Evolutionary conservation across 2,113 vertebrate genomes (phyloP).

Genomic region (Pterocles burchelli): DNA sequence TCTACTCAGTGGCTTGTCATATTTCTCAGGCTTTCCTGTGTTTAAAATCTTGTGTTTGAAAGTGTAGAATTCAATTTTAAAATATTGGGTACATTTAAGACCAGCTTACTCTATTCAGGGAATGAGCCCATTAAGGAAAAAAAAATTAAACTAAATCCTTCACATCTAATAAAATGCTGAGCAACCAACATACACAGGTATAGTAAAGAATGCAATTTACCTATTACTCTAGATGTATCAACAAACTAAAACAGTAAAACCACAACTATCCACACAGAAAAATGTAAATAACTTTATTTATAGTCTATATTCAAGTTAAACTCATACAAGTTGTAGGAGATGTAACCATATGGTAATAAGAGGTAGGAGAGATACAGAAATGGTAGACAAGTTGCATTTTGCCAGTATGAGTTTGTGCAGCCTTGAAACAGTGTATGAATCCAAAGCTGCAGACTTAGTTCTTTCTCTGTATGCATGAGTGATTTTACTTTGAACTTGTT

Average conservation of each 20-base stretch:
- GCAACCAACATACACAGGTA: background rate
- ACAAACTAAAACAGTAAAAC: background rate
- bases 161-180: background rate
- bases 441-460: background rate
- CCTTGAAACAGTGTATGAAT: background rate
- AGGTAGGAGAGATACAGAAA: conserved; percentile 39
- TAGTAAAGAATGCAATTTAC: background rate
- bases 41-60: background rate
- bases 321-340: background rate
- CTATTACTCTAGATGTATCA: background rate
- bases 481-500: background rate
- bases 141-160: background rate
- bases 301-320: conserved; percentile 12
- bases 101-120: background rate
- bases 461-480: background rate
- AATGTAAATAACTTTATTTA: conserved; percentile 49
- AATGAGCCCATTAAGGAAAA: background rate
- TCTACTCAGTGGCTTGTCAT: background rate
- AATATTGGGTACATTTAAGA: background rate
- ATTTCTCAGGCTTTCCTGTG: background rate
- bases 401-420: background rate
- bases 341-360: background rate
- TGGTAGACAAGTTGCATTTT: background rate
- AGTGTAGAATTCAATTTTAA: background rate
- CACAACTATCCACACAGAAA: conserved; percentile 5